Base-by-base conservation (phyloP, 2,797 vertebrate species). In the Sarcophilus harrisii region DNA sequence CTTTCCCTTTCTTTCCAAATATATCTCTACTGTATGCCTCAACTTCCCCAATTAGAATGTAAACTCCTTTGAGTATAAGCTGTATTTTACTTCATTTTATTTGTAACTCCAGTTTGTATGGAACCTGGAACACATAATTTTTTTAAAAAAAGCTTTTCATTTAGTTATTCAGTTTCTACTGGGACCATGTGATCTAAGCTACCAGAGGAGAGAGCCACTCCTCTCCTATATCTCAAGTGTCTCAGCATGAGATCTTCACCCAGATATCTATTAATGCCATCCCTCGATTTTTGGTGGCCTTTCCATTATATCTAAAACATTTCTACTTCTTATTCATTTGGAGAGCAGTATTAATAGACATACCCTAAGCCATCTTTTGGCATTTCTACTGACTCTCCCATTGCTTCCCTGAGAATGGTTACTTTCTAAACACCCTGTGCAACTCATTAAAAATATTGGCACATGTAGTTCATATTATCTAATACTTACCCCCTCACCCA, bases 51-150 rank as follows among this genome's bases (percentile, higher is more conserved):
- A 21, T 73, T 54, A 21, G 29, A 94, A 58, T 92, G 91, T 58
- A 92, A 92, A 57, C 11, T 92, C 29, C 30, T 91, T 94, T 38
- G 52, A 73, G n/a, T 32, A 93, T 32, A 93, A 95, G 28, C 49
- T 66, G 27, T 6, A 59, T 58, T 58, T 59, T 73, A 5, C 1
- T 32, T 32, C 57, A 21, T 87, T 90, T 54, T 90, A 92, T 49
- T 95, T n/a, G 12, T 57, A 8, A 8, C n/a, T 73, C 62, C 32
- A 66, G 62, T 73, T 21, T 91, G 5, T 45, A 49, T 57, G 90
- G n/a, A 29, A 91, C 16, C 29, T 89, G 93, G 45, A 1, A 96
- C 49, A 91, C 14, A 49, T 32, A 49, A 49, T 49, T 49, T 49
- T 49, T 4, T 49, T 3, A 9, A 55, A 49, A 94, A 73, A 52